Evolutionary conservation across 2,113 vertebrate species (phyloP).

Genomic region (Brachypodius melanocephalos): DNA sequence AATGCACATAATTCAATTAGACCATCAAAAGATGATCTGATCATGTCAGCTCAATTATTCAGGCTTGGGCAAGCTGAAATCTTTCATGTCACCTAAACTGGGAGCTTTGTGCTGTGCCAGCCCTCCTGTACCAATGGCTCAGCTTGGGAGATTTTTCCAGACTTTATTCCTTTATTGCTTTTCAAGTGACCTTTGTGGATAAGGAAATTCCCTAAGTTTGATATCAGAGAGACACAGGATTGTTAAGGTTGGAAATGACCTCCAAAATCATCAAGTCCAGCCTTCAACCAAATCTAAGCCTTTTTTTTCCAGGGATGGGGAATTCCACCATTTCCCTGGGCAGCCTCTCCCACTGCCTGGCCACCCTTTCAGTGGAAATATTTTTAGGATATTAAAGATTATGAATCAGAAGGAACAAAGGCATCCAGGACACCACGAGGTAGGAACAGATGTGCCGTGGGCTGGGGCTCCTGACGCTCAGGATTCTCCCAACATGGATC

Average conservation of each 20-base stretch:
- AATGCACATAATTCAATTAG: constrained; percentile 35
- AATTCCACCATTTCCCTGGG: background rate
- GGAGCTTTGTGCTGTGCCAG: background rate
- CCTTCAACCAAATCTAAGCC: background rate
- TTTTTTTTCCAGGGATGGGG: background rate
- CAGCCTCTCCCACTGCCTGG: background rate
- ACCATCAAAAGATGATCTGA: constrained; percentile 23
- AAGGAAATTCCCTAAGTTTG: background rate
- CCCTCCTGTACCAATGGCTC: background rate
- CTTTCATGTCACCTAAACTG: background rate
- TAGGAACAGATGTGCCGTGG: background rate
- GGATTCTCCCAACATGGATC: rapidly evolving
- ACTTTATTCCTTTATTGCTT: background rate
- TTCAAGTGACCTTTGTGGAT: background rate
- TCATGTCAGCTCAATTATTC: constrained; percentile 17
- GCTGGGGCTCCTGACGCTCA: background rate
- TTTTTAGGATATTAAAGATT: background rate
- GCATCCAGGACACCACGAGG: background rate
- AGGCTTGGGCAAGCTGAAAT: background rate
- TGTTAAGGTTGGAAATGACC: background rate
- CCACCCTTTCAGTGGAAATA: background rate
- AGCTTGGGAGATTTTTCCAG: background rate
- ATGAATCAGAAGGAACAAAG: background rate
- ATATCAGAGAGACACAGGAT: background rate
- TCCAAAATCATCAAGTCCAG: background rate